These are phyloP conservation scores for Ischnus inquisitorius DNA, from an alignment of 2,888 invertebrate species.

Conservation along the genomic window DNA sequence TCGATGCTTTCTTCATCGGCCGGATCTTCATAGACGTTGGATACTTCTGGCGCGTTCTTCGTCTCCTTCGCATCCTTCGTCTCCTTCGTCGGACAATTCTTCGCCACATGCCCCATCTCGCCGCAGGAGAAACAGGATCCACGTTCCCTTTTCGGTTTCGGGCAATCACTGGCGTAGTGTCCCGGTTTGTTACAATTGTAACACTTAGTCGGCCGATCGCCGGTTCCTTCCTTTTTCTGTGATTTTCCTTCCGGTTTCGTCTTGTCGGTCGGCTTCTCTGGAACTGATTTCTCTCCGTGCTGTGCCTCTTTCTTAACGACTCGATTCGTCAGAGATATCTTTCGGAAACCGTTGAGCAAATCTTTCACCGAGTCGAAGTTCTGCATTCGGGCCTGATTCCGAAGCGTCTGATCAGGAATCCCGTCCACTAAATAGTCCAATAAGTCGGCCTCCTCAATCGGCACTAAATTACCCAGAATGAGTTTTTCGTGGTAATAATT, in stretches of 20 bases:
- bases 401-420: conserved; percentile 45
- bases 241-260: background rate
- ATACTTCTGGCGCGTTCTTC: conserved; percentile 39
- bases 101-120: conserved; percentile 33
- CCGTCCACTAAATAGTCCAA: conserved; percentile 60
- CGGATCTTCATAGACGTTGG: conserved; percentile 50
- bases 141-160: conserved; percentile 23
- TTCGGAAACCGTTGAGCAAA: conserved; percentile 53
- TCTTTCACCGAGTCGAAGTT: conserved; percentile 53
- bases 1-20: conserved; percentile 41
- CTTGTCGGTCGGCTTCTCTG: conserved; percentile 13
- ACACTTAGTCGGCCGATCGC: conserved; percentile 17
- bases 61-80: conserved; percentile 30
- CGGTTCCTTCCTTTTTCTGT: conserved; percentile 23
- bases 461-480: conserved; percentile 62
- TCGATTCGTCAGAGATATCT: conserved; percentile 42
- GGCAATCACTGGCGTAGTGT: conserved; percentile 17
- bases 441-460: conserved; percentile 56
- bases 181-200: conserved; percentile 42
- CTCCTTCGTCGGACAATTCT: conserved; percentile 22
- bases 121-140: conserved; percentile 40
- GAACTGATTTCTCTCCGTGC: conserved; percentile 21
- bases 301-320: conserved; percentile 15
- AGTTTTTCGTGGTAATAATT: conserved; percentile 65
- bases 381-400: conserved; percentile 55